phyloP scores from a whole-genome alignment of 2,888 invertebrate species.

The Embidobia sp. region DNA sequence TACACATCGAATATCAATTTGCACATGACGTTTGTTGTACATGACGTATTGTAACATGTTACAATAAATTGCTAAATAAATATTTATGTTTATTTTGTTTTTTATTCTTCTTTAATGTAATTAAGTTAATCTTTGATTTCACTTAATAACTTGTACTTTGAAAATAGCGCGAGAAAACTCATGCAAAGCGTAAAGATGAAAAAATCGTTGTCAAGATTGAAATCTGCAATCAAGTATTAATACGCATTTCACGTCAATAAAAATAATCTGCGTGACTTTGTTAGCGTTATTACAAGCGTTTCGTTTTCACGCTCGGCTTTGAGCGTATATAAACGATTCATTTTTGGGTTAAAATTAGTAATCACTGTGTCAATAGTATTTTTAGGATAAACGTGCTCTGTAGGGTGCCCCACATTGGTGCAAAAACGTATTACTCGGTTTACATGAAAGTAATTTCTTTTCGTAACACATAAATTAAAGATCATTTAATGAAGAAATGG shows the following conservation, averaged over 20 bases:
- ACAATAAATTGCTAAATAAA: no score
- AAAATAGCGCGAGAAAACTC: no score
- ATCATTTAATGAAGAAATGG: no score
- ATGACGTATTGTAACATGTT: no score
- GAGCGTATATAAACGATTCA: constrained; percentile 7
- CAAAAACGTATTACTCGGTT: constrained; percentile 15
- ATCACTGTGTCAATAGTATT: constrained; percentile 57
- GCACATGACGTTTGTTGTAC: no score
- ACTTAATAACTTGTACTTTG: no score
- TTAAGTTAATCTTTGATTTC: no score
- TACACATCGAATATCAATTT: no score
- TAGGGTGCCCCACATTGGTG: constrained; percentile 48
- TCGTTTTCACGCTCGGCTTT: constrained; percentile 1
- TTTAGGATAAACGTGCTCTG: constrained; percentile 43
- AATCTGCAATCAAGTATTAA: constrained; percentile 17
- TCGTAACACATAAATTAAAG: no score
- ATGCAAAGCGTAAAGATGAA: constrained; percentile 4
- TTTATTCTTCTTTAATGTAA: no score
- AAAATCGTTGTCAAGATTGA: constrained; percentile 30
- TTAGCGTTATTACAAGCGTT: constrained; percentile 5
- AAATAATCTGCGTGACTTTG: constrained; percentile 14
- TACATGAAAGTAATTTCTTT: neutral
- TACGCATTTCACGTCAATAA: neutral
- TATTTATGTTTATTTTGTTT: no score
- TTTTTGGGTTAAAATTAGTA: constrained; percentile 60